phyloP scores from a whole-genome alignment of 2,888 invertebrate genomes.

The Coecobrya sp. region DNA sequence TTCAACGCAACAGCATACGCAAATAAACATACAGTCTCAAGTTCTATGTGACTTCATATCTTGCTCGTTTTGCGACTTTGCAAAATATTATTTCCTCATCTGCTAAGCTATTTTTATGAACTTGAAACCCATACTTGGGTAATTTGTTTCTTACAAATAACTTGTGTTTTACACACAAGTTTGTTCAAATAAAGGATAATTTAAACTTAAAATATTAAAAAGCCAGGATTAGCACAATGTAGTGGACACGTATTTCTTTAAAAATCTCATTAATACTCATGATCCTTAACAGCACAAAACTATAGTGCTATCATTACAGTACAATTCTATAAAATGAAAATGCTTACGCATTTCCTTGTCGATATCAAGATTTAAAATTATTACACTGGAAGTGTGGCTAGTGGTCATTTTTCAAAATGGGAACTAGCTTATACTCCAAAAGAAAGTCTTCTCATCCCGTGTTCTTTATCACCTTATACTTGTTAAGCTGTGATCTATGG shows the following conservation, averaged over 20 bases:
- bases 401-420: slow-evolving; percentile 15
- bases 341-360: background rate
- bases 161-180: background rate
- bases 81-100: background rate
- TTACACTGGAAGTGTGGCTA: background rate
- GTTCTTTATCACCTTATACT: slow-evolving; percentile 57
- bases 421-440: slow-evolving; percentile 14
- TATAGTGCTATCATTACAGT: background rate
- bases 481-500: slow-evolving; percentile 74
- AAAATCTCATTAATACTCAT: background rate
- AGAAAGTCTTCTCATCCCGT: slow-evolving; percentile 39
- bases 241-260: background rate
- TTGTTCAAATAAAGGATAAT: background rate
- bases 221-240: background rate
- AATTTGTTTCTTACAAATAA: background rate
- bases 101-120: background rate
- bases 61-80: background rate
- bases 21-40: background rate
- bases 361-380: background rate
- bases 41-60: background rate
- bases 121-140: slow-evolving; percentile 14
- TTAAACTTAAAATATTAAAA: background rate
- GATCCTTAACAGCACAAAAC: background rate
- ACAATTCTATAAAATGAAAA: background rate
- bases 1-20: slow-evolving; percentile 30